Evolutionary conservation across 2,113 vertebrate species (phyloP), one percentile per base, ranked within the genome.

Genomic region (Taurulus bubalis): DNA sequence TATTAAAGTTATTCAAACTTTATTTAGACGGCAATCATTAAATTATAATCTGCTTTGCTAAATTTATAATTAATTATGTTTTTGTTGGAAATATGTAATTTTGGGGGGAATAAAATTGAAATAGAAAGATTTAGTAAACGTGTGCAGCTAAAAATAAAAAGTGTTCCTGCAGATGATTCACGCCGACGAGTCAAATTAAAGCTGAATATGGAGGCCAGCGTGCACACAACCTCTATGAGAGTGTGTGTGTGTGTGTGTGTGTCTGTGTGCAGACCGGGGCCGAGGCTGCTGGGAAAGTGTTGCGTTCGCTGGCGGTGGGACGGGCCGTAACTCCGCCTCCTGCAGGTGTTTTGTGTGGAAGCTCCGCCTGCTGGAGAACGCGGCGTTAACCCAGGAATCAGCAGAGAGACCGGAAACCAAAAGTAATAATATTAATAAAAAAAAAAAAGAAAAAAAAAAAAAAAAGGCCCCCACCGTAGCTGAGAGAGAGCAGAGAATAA

Each of bases 371-470:
- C 74, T 47, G 38, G 22, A 75, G 65, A 82, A 87, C 34, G n/a
- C 92, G 94, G 93, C 95, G 95, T 95, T 96, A 15, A 96, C 95
- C 95, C 77, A 73, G 65, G 79, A 77, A 86, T 80, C 83, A 84
- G 71, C 81, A 86, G 62, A 75, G 85, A 84, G 59, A 89, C 0
- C 0, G 0, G 60, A 82, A 85, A 71, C 36, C 51, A 24, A 59
- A 56, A 18, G 18, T 47, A 47, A 30, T n/a, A 53, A 45, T 42
- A 12, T 6, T 36, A 36, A 36, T 4, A 40, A 42, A 3, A 67
- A 30, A 92, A 94, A 42, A 60, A 76, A 85, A 70, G 77, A 67
- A 30, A 92, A 94, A 42, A 60, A 76, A 67, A 30, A 92, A 94
- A 42, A 60, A 76, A 85, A 70, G 77, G 55, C 80, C 81, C 78